These are phyloP conservation scores for Iguana delicatissima DNA, from an alignment of 2,797 vertebrate species.

Conservation along the genomic window DNA sequence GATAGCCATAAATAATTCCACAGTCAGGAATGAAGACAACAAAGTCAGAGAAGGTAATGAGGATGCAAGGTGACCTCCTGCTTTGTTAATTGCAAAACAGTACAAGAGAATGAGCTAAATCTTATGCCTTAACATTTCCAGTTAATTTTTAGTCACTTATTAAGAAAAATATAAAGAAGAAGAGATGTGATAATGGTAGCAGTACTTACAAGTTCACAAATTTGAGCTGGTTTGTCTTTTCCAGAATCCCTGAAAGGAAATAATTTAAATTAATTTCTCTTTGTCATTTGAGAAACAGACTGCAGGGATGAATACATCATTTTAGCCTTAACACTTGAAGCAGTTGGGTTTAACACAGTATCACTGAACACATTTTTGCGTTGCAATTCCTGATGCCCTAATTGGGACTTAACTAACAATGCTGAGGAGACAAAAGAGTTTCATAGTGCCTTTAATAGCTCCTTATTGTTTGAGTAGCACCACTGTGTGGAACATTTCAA, in stretches of 20 bases:
- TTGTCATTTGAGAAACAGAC: neutral
- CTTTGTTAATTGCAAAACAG: neutral
- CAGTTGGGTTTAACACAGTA: neutral
- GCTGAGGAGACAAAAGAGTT: neutral
- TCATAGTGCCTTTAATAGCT: neutral
- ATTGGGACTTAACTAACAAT: neutral
- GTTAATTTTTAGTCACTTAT: neutral
- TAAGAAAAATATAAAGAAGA: neutral
- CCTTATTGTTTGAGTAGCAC: neutral
- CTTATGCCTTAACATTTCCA: neutral
- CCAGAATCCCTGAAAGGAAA: constrained; percentile 83
- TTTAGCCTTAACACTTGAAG: neutral
- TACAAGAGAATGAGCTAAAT: neutral
- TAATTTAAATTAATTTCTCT: constrained; percentile 33
- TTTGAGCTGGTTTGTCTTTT: constrained; percentile 82
- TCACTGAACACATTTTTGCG: neutral
- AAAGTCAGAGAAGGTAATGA: neutral
- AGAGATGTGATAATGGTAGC: constrained; percentile 31
- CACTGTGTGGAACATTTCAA: neutral
- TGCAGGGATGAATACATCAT: neutral
- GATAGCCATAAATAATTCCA: neutral
- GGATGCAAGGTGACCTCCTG: neutral
- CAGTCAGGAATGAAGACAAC: neutral
- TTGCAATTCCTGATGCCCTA: neutral
- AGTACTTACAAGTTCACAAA: constrained; percentile 88